Conservation (phyloP, 2,888 invertebrate species). For the Limnephilus auricula region DNA sequence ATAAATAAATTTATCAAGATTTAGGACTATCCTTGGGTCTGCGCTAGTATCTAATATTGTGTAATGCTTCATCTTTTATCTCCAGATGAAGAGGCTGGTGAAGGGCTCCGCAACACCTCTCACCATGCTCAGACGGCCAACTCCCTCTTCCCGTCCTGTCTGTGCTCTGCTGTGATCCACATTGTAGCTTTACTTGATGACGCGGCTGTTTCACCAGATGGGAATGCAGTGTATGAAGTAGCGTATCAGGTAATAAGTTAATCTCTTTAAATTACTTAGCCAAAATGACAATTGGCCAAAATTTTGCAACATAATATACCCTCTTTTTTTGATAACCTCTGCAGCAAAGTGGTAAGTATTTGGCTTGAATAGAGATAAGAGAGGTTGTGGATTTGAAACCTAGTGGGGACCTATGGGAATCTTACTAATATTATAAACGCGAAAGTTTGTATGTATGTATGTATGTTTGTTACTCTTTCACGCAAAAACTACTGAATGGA, state of each 20-base stretch:
- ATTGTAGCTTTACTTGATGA: slow-evolving; percentile 97
- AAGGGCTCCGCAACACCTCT: slow-evolving; percentile 83
- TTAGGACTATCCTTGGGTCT: too few relatives aligned
- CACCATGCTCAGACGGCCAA: slow-evolving; percentile 95
- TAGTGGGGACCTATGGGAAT: too few relatives aligned
- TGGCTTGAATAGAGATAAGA: too few relatives aligned
- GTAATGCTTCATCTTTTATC: slow-evolving; percentile 5
- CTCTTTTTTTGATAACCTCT: not conserved
- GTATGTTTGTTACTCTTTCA: too few relatives aligned
- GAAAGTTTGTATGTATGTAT: too few relatives aligned
- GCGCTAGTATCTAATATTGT: too few relatives aligned
- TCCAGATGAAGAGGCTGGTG: slow-evolving; percentile 81
- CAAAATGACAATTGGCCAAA: not conserved
- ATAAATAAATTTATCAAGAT: too few relatives aligned
- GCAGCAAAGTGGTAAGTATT: too few relatives aligned
- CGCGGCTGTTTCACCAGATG: slow-evolving; percentile 95
- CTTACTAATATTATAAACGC: too few relatives aligned
- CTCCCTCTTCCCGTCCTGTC: slow-evolving; percentile 96
- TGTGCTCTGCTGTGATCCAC: slow-evolving; percentile 97
- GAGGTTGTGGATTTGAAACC: too few relatives aligned
- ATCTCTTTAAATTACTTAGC: not conserved
- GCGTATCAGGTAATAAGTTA: slow-evolving; percentile 89
- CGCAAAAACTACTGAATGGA: too few relatives aligned
- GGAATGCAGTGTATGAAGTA: slow-evolving; percentile 97
- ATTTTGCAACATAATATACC: not conserved